phyloP scores from a whole-genome alignment of 2,888 invertebrate species.

The Panzeria rudis region DNA sequence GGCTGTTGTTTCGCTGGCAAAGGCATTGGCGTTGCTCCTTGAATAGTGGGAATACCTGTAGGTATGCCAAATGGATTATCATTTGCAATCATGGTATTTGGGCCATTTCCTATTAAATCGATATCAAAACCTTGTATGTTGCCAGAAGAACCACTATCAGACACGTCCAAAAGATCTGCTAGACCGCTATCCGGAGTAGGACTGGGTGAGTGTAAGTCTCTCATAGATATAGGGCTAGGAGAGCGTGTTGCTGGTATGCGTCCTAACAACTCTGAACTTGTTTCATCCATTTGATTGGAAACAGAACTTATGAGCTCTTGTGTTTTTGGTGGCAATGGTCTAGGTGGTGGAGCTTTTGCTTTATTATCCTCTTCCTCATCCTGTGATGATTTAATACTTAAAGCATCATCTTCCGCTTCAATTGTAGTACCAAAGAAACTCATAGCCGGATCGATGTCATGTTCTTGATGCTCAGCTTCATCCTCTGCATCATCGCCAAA shows the following conservation, averaged over 20 bases:
- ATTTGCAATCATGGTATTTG: slow-evolving; percentile 63
- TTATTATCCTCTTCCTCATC: slow-evolving; percentile 79
- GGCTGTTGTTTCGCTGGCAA: slow-evolving; percentile 84
- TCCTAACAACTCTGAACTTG: slow-evolving; percentile 92
- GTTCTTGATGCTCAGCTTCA: slow-evolving; percentile 70
- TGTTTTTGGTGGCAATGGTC: slow-evolving; percentile 88
- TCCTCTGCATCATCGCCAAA: slow-evolving; percentile 84
- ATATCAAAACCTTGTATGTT: slow-evolving; percentile 79
- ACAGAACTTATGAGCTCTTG: slow-evolving; percentile 93
- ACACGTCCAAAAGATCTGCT: slow-evolving; percentile 87
- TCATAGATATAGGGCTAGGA: slow-evolving; percentile 93
- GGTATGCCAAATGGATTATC: slow-evolving; percentile 83
- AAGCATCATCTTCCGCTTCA: slow-evolving; percentile 82
- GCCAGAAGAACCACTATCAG: slow-evolving; percentile 83
- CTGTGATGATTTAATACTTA: slow-evolving; percentile 79
- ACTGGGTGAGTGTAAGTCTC: slow-evolving; percentile 92
- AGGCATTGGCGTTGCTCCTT: slow-evolving; percentile 84
- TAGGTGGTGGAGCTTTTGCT: slow-evolving; percentile 82
- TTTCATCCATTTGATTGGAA: slow-evolving; percentile 94
- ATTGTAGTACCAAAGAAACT: slow-evolving; percentile 84
- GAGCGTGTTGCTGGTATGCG: slow-evolving; percentile 93
- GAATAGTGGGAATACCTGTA: slow-evolving; percentile 82
- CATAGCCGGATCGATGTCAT: slow-evolving; percentile 82
- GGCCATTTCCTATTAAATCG: slow-evolving; percentile 77
- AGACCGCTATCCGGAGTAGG: slow-evolving; percentile 89